Evolutionary conservation across 2,888 invertebrate genomes (phyloP), one percentile per base, ranked within the genome.

Genomic region (Orgyia antiqua): DNA sequence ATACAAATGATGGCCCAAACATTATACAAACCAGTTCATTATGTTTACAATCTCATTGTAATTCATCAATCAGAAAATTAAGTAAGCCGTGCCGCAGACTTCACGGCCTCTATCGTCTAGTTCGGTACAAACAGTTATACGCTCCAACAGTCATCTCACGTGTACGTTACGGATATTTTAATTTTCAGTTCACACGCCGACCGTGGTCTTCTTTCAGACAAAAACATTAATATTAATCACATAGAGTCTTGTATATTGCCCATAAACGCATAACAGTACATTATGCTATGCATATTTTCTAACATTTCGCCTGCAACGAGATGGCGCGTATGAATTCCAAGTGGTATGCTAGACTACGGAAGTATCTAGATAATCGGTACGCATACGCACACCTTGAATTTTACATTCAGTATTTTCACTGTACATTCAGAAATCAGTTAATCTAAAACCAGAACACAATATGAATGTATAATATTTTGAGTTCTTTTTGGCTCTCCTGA

Each of bases 141-240:
- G 27, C 13, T 69, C 56, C 55, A 47, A 39, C 30, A 79, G 41
- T 42, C 77, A 1, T 11, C 39, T 61, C 80, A 79, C 82, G 83
- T 55, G 51, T 54, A 31, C 62, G 69, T 66, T 74, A 76, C 77
- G 75, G 73, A 66, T 68, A 74, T 80, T 82, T 80, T 72, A 77
- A 78, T 79, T 78, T 78, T 73, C 78, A 82, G 78, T 82, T 82
- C 84, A 74, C 84, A 84, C 78, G 79, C 61, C 54, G 58, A 42
- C 41, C 47, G 52, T 60, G 62, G 50, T 63, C 69, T 68, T 44
- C 51, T 70, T 79, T 77, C 69, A 72, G 71, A 68, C 42, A 30
- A 43, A n/a, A 36, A 39, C 69, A 76, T 80, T 68, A 79, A 80
- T 80, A 82, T 82, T 76, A 60, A 82, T 70, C 60, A 45, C 59